Evolutionary conservation across 2,113 vertebrate species (phyloP).

Genomic region (Pampusana beccarii): DNA sequence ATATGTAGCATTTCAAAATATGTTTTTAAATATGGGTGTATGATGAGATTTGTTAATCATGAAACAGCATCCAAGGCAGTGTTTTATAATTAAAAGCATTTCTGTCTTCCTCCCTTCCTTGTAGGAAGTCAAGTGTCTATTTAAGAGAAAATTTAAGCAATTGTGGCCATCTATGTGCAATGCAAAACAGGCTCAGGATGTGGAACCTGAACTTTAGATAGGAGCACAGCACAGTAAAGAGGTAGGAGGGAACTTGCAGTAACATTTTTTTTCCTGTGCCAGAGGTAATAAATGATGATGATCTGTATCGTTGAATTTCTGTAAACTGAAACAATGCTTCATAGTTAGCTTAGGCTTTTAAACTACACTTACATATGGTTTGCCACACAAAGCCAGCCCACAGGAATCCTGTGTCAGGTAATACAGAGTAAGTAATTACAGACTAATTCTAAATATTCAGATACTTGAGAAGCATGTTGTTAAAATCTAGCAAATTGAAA

Average conservation of each 20-base stretch:
- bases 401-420: background rate
- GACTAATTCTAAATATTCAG: background rate
- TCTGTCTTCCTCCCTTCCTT: background rate
- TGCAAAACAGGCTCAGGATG: background rate
- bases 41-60: background rate
- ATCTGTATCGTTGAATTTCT: background rate
- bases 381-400: background rate
- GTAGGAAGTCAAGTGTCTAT: background rate
- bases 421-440: background rate
- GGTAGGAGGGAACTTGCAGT: background rate
- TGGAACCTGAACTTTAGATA: background rate
- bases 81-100: constrained; percentile 13
- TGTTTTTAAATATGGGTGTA: constrained; percentile 40
- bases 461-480: background rate
- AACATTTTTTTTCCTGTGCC: background rate
- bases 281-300: background rate
- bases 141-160: background rate
- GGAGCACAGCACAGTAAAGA: background rate
- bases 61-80: background rate
- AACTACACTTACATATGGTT: background rate
- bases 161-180: background rate
- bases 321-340: background rate
- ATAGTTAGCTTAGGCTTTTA: background rate
- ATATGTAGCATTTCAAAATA: constrained; percentile 59
- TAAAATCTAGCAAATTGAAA: background rate